A percentile compares a stretch with the other conserved stretches of the same genome.
phyloP scores from a whole-genome alignment of 1,140 invertebrate genomes.

The Metaphire vulgaris region DNA sequence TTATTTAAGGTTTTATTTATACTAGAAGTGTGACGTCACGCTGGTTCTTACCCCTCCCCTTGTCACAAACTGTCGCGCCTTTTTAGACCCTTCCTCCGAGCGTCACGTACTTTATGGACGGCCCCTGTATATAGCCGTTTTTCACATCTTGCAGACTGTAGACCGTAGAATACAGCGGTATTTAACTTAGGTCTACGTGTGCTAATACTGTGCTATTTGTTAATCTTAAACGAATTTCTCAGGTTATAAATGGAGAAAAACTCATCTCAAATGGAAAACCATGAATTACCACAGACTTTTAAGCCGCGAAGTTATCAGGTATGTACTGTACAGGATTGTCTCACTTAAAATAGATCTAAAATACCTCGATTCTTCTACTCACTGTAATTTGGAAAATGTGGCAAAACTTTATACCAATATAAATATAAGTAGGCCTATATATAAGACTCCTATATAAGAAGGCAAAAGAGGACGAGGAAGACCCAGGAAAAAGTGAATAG shows the following conservation, averaged over 20 bases:
- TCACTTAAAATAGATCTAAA: background rate
- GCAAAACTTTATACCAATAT: too few species aligned
- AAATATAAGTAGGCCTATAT: too few species aligned
- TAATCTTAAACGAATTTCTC: background rate
- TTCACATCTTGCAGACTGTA: too few species aligned
- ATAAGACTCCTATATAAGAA: too few species aligned
- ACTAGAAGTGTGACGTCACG: too few species aligned
- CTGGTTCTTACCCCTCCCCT: too few species aligned
- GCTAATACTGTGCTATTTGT: background rate
- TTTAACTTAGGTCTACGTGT: background rate
- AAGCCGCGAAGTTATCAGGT: slow-evolving; percentile 19
- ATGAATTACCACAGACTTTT: slow-evolving; percentile 20
- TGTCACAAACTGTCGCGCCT: too few species aligned
- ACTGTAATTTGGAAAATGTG: background rate
- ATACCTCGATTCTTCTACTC: background rate
- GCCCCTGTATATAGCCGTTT: background rate
- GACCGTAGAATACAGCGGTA: too few species aligned
- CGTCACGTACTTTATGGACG: background rate
- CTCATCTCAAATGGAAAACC: slow-evolving; percentile 8
- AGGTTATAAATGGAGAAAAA: slow-evolving; percentile 29
- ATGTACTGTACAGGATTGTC: background rate
- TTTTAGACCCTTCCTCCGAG: too few species aligned
- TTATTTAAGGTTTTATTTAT: too few species aligned
- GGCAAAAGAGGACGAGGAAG: too few species aligned
- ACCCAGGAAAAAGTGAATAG: too few species aligned